A percentile compares a stretch with the other conserved stretches of the same genome.
phyloP scores from a whole-genome alignment of 2,113 vertebrate species.

The Lamprotornis superbus region DNA sequence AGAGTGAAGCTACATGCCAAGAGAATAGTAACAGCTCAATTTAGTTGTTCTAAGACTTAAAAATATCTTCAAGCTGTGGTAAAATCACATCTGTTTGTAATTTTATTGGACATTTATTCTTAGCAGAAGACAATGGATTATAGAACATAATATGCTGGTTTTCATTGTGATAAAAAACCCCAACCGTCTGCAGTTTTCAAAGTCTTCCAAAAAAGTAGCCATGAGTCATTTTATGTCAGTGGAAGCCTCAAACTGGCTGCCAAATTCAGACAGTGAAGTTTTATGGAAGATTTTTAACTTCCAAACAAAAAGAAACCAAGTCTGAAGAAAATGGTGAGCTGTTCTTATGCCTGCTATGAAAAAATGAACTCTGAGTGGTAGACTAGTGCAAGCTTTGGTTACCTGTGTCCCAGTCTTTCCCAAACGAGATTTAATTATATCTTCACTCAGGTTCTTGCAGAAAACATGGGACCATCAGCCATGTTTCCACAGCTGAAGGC shows the following conservation, averaged over 20 bases:
- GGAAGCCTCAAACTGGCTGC: not conserved
- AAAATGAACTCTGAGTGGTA: not conserved
- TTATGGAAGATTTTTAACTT: not conserved
- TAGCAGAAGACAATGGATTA: not conserved
- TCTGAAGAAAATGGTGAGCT: not conserved
- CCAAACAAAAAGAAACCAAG: not conserved
- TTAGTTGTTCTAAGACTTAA: conserved; percentile 28
- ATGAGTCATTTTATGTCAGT: not conserved
- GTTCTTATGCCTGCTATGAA: not conserved
- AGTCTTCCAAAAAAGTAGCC: not conserved
- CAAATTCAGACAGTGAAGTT: not conserved
- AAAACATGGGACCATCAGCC: not conserved
- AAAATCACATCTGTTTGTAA: conserved; percentile 29
- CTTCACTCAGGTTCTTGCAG: not conserved
- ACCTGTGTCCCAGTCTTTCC: not conserved
- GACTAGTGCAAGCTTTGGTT: not conserved
- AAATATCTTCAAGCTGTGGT: conserved; percentile 49
- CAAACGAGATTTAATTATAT: not conserved
- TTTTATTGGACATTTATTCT: conserved; percentile 29
- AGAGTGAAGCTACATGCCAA: conserved; percentile 32
- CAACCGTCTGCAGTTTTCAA: not conserved
- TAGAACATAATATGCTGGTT: not conserved
- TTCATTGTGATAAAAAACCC: not conserved
- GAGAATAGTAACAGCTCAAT: conserved; percentile 44
- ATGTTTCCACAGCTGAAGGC: not conserved